These are phyloP conservation scores for Nebria brevicollis DNA, from an alignment of 2,888 invertebrate species.

Conservation along the genomic window DNA sequence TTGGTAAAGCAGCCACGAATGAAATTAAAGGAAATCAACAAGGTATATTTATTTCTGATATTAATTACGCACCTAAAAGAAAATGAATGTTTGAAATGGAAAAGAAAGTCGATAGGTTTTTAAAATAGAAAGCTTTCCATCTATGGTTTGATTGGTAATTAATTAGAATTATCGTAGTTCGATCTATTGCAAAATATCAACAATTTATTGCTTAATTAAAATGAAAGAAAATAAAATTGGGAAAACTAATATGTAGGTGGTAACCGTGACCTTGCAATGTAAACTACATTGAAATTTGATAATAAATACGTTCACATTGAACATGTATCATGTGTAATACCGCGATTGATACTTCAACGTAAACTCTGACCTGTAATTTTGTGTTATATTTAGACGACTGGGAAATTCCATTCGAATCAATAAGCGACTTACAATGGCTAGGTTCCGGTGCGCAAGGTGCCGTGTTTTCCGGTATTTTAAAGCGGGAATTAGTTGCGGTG, in stretches of 20 bases:
- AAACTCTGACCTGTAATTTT: neutral
- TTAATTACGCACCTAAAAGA: neutral
- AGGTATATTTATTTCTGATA: conserved; percentile 62
- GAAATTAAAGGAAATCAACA: conserved; percentile 72
- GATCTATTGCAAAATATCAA: neutral
- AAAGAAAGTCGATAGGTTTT: conserved; percentile 7
- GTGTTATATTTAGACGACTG: conserved; percentile 76
- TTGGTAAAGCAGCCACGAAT: conserved; percentile 78
- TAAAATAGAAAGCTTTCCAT: neutral
- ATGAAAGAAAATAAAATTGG: too few species aligned
- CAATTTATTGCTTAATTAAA: neutral
- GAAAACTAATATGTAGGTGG: neutral
- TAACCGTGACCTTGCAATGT: neutral
- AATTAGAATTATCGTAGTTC: too few species aligned
- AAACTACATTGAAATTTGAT: neutral
- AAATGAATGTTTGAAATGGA: neutral
- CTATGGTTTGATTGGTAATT: too few species aligned
- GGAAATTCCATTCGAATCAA: conserved; percentile 94
- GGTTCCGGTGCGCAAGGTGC: conserved; percentile 97
- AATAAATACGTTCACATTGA: neutral
- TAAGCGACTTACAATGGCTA: conserved; percentile 88
- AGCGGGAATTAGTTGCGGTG: conserved; percentile 89
- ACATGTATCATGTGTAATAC: neutral
- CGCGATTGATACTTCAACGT: neutral
- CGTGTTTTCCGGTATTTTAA: conserved; percentile 88